phyloP scores from a whole-genome alignment of 2,888 invertebrate genomes.

The Nomada hirtipes region DNA sequence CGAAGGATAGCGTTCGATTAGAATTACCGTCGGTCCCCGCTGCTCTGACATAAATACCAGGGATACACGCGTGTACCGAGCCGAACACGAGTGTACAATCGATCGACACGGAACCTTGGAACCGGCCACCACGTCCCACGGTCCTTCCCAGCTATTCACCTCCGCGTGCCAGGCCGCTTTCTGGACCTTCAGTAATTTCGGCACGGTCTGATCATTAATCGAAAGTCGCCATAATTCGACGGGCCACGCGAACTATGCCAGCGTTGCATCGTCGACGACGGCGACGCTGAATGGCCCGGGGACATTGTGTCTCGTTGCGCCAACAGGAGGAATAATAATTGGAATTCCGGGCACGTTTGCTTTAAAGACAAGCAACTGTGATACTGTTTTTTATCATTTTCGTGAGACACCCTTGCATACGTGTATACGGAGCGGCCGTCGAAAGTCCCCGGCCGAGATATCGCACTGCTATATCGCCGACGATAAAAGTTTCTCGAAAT shows the following conservation, averaged over 20 bases:
- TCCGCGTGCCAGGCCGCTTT: slow-evolving; percentile 48
- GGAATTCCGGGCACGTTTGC: not conserved
- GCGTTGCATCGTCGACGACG: slow-evolving; percentile 23
- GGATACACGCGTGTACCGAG: slow-evolving; percentile 50
- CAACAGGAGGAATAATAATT: not conserved
- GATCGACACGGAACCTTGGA: slow-evolving; percentile 31
- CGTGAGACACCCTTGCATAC: too few relatives aligned
- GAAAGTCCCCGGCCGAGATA: too few relatives aligned
- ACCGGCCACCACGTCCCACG: slow-evolving; percentile 32
- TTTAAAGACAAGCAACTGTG: not conserved
- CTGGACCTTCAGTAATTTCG: slow-evolving; percentile 61
- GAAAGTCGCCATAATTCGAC: slow-evolving; percentile 63
- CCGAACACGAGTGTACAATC: slow-evolving; percentile 32
- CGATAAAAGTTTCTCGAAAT: too few relatives aligned
- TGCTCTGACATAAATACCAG: slow-evolving; percentile 61
- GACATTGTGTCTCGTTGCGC: not conserved
- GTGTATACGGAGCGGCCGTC: too few relatives aligned
- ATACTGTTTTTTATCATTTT: too few relatives aligned
- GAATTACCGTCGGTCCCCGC: slow-evolving; percentile 71
- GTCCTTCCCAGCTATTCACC: slow-evolving; percentile 53
- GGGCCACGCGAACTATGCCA: slow-evolving; percentile 55
- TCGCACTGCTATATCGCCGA: too few relatives aligned
- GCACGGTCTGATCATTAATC: slow-evolving; percentile 65
- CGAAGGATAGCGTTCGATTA: slow-evolving; percentile 67
- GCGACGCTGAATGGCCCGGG: not conserved